Percentiles rank a stretch among this genome's conserved stretches.
Evolutionary conservation across 2,113 vertebrate genomes (phyloP).

Genomic region (Tretioscincus oriximinensis): DNA sequence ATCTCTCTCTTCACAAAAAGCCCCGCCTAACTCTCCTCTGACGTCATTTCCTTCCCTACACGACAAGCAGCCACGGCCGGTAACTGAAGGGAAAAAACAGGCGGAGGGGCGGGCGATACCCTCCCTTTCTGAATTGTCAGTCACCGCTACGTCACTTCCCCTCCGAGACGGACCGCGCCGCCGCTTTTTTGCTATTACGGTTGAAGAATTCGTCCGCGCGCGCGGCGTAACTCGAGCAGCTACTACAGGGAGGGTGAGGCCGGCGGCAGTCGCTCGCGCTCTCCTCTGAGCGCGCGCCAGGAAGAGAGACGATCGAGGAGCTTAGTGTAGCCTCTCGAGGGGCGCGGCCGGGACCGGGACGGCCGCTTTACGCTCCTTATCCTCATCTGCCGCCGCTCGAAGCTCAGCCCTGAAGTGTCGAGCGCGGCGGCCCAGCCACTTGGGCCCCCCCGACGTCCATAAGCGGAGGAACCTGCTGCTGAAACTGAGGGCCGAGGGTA

Average conservation of each 20-base stretch:
- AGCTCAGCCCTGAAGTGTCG: slow-evolving; percentile 11
- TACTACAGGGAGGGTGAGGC: not conserved
- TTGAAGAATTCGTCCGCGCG: slow-evolving; percentile 14
- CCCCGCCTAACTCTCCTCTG: not conserved
- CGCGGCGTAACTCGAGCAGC: slow-evolving; percentile 26
- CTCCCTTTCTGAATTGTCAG: slow-evolving; percentile 37
- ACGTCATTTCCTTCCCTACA: not conserved
- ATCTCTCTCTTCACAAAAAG: not conserved
- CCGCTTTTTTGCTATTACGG: slow-evolving; percentile 27
- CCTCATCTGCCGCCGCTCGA: slow-evolving; percentile 29
- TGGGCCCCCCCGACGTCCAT: slow-evolving; percentile 50
- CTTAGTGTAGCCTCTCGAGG: slow-evolving; percentile 6
- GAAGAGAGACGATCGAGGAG: not conserved
- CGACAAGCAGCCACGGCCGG: too few species aligned
- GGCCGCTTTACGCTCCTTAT: slow-evolving; percentile 5
- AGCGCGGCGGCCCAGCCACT: slow-evolving; percentile 19
- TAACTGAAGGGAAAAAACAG: not conserved
- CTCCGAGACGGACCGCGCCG: slow-evolving; percentile 4
- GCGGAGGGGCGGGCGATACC: not conserved
- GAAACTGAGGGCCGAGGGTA: slow-evolving; percentile 58
- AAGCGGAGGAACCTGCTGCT: slow-evolving; percentile 59
- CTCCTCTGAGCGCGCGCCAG: too few species aligned
- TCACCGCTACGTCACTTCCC: slow-evolving; percentile 55
- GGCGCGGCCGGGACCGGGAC: slow-evolving; percentile 21
- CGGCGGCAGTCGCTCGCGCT: too few species aligned